Evolutionary conservation across 1,140 invertebrate species (phyloP).

Genomic region (Neuroterus valhalla): DNA sequence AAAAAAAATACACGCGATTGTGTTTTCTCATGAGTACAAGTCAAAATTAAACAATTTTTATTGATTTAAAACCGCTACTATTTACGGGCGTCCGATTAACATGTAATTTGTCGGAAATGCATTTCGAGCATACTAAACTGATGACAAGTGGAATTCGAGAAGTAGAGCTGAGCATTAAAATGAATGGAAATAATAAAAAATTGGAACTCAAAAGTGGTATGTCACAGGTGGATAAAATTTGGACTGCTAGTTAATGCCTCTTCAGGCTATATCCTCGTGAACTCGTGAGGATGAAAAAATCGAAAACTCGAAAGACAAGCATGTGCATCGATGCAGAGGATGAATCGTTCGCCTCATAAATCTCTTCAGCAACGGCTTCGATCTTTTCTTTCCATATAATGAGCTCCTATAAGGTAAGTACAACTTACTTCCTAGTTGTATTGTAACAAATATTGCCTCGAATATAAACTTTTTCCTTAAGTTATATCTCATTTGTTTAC

Average conservation of each 20-base stretch:
- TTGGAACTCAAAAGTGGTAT: constrained; percentile 9
- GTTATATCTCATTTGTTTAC: constrained; percentile 30
- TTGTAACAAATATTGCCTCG: constrained; percentile 74
- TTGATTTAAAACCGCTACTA: no score
- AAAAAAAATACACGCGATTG: no score
- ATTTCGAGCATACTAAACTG: no score
- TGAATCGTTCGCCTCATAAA: constrained; percentile 6
- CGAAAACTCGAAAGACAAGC: constrained; percentile 14
- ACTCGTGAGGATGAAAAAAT: constrained; percentile 22
- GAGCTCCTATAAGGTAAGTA: constrained; percentile 49
- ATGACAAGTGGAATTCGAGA: no score
- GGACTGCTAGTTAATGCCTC: constrained; percentile 19
- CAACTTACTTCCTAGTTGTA: constrained; percentile 64
- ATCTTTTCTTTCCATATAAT: constrained; percentile 20
- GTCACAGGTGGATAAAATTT: constrained; percentile 16
- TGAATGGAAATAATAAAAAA: constrained; percentile 7
- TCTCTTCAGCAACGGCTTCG: constrained; percentile 15
- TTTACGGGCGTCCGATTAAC: no score
- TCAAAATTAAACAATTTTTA: no score
- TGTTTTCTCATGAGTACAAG: no score
- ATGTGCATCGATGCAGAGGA: constrained; percentile 7
- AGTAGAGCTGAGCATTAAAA: no score
- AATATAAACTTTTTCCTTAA: constrained; percentile 67
- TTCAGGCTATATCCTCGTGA: constrained; percentile 21
- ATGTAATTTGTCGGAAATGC: no score